Conservation (phyloP, 2,113 vertebrate genomes). For the Perca flavescens region DNA sequence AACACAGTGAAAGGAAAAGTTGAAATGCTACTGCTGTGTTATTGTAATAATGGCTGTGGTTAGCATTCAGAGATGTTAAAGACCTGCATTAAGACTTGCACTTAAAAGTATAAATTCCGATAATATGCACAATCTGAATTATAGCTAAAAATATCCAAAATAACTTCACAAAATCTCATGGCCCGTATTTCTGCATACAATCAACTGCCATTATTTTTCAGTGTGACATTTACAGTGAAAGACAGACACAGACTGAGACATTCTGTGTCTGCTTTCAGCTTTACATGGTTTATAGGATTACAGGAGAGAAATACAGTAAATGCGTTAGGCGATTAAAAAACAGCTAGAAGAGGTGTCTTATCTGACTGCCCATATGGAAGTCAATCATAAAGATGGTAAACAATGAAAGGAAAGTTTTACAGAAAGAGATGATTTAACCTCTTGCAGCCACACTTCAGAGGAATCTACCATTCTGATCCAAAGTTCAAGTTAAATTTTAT, state of each 20-base stretch:
- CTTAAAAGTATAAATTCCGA: slow-evolving; percentile 19
- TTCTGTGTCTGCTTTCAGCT: slow-evolving; percentile 10
- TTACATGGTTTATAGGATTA: neutral
- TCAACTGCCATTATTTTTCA: slow-evolving; percentile 45
- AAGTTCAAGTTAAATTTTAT: no score
- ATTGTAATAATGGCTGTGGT: neutral
- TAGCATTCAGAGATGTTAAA: neutral
- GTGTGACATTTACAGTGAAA: slow-evolving; percentile 67
- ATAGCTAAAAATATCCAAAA: slow-evolving; percentile 10
- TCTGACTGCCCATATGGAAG: neutral
- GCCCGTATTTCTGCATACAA: slow-evolving; percentile 48
- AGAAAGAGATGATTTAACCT: neutral
- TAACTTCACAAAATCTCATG: slow-evolving; percentile 30
- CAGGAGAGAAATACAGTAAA: slow-evolving; percentile 10
- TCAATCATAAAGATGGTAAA: neutral
- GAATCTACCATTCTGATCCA: neutral
- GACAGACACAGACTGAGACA: slow-evolving; percentile 16
- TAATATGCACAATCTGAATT: slow-evolving; percentile 16
- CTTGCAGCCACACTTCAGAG: neutral
- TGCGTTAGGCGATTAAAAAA: neutral
- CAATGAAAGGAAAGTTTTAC: neutral
- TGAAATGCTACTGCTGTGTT: neutral
- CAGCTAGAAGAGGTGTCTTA: neutral
- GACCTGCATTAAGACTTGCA: neutral
- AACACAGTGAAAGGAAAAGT: neutral